These are phyloP conservation scores for Trichechus manatus DNA, from an alignment of 2,113 vertebrate species.

Conservation along the genomic window DNA sequence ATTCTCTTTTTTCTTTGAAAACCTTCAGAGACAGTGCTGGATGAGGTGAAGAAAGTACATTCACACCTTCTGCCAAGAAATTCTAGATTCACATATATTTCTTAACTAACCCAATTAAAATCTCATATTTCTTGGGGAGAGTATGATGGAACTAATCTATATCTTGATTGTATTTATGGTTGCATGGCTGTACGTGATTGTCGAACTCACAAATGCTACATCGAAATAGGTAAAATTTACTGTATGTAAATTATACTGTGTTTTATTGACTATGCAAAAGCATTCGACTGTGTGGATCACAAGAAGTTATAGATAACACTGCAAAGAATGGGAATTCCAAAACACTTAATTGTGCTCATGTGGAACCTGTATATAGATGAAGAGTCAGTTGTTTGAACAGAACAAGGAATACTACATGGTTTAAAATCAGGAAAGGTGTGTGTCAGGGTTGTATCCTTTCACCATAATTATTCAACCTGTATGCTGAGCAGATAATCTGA, in stretches of 20 bases:
- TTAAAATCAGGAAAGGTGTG: too few relatives aligned
- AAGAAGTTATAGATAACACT: too few relatives aligned
- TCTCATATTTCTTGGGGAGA: accelerated
- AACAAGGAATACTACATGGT: too few relatives aligned
- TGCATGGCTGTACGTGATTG: neutral
- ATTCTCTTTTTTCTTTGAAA: neutral
- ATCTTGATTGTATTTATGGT: neutral
- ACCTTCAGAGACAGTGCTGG: neutral
- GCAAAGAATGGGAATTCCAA: too few relatives aligned
- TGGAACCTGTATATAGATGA: too few relatives aligned
- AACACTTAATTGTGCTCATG: too few relatives aligned
- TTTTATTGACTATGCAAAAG: too few relatives aligned
- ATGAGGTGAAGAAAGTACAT: accelerated
- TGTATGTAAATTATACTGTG: neutral
- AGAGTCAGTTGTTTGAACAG: too few relatives aligned
- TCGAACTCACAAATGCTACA: neutral
- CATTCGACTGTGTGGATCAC: too few relatives aligned
- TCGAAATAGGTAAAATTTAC: neutral
- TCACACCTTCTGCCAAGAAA: neutral
- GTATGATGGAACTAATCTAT: neutral
- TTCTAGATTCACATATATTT: neutral
- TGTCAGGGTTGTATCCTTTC: too few relatives aligned
- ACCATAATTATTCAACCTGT: too few relatives aligned
- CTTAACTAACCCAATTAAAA: neutral
- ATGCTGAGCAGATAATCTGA: too few relatives aligned